Evolutionary conservation across 2,888 invertebrate species (phyloP).

Genomic region (Plagodis pulveraria): DNA sequence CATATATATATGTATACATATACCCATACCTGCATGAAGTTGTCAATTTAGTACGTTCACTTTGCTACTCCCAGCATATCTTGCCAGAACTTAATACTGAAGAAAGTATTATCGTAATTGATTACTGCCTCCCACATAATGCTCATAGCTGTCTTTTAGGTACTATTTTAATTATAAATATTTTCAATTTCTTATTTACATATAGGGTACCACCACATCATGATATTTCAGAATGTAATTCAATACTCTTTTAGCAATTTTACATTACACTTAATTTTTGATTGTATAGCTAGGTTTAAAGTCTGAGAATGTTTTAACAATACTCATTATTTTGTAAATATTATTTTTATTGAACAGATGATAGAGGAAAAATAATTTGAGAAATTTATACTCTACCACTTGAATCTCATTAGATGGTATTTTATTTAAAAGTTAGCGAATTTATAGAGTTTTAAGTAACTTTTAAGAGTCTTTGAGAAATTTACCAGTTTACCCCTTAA

Average conservation of each 20-base stretch:
- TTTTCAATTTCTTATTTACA: slow-evolving; percentile 7
- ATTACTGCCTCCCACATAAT: slow-evolving; percentile 24
- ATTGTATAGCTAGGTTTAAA: slow-evolving; percentile 51
- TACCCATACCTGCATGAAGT: neutral
- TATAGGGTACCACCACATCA: slow-evolving; percentile 26
- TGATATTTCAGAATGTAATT: slow-evolving; percentile 31
- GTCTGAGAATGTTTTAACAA: slow-evolving; percentile 65
- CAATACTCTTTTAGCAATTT: slow-evolving; percentile 23
- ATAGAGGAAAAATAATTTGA: slow-evolving; percentile 64
- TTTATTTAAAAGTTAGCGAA: slow-evolving; percentile 79
- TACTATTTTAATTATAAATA: slow-evolving; percentile 18
- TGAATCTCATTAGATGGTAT: slow-evolving; percentile 85
- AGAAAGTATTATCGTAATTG: slow-evolving; percentile 16
- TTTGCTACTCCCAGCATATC: slow-evolving; percentile 29
- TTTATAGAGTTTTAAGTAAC: slow-evolving; percentile 77
- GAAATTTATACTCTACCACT: slow-evolving; percentile 79
- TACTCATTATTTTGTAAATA: slow-evolving; percentile 82
- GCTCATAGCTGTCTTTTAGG: slow-evolving; percentile 25
- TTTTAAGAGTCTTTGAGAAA: slow-evolving; percentile 77
- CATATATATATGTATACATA: too few relatives aligned
- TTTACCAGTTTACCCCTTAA: slow-evolving; percentile 80
- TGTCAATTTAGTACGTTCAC: slow-evolving; percentile 20
- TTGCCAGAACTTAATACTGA: slow-evolving; percentile 34
- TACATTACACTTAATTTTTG: slow-evolving; percentile 27
- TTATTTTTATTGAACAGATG: slow-evolving; percentile 55